Base-by-base conservation (phyloP, 2,797 vertebrate genomes). In the Poeciliopsis infans region DNA sequence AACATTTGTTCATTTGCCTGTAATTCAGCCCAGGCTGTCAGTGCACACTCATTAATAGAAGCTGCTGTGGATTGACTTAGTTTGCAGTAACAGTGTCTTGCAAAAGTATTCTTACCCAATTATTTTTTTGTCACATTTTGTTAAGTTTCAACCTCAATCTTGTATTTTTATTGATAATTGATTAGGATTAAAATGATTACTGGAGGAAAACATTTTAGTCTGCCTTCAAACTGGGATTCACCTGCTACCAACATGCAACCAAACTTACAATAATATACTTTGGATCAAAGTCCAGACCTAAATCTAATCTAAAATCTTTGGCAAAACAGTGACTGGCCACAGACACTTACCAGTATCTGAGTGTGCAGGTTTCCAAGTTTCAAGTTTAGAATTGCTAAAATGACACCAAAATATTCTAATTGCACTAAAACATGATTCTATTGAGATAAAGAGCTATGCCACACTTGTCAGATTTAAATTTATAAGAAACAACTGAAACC, bases 11-110 rank as follows among this genome's bases (percentile, higher is more conserved):
- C 68, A 75, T 23, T 47, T 36, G 43, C 77, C 55, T 36, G 51
- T 57, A 66, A 39, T 66, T 91, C 36, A 76, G 89, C 92, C 88
- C 86, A 88, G 93, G 89, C 88, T 46, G 91, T 90, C 81, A 66
- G 91, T 91, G 75, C 91, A 91, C 92, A 91, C 89, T 49, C 25
- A 66, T 53, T 53, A 71, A n/a, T 45, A 49, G 73, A 64, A 80
- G 66, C 71, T 95, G 78, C 39, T 94, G 91, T 93, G 88, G 91
- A 57, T 94, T 92, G 94, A 87, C 94, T 84, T 59, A 70, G 47
- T 88, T 11, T 71, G 47, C n/a, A 5, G 64, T 83, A 70, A 53
- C 5, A 31, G 57, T 61, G 28, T 16, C 31, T 31, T 59, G 15
- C 57, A 33, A 61, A 61, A 31, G 13, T 61, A 61, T 61, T 61